phyloP scores from a whole-genome alignment of 2,797 vertebrate species.

The Etheostoma perlongum region DNA sequence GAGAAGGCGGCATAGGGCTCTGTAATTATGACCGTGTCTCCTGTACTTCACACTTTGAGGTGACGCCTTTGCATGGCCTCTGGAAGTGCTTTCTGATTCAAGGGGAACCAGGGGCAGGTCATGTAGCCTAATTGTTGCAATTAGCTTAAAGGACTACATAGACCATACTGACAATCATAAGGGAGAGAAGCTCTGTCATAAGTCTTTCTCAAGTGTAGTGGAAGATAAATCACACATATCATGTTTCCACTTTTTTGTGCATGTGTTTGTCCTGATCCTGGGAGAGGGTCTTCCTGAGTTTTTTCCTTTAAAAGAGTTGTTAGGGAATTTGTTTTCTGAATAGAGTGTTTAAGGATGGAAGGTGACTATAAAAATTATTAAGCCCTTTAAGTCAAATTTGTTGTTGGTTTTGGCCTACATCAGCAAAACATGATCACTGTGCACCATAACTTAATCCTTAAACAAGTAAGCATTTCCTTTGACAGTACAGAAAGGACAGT shows the following conservation, averaged over 20 bases:
- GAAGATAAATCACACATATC: conserved; percentile 9
- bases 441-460: conserved; percentile 5
- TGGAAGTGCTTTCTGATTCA: conserved; percentile 59
- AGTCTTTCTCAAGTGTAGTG: conserved; percentile 5
- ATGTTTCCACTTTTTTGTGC: neutral
- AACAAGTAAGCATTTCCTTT: conserved; percentile 24
- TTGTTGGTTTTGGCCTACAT: neutral
- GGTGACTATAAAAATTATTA: neutral
- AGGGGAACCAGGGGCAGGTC: conserved; percentile 50
- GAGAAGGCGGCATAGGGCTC: conserved; percentile 73
- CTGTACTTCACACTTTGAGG: conserved; percentile 67
- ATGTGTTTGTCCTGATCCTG: neutral
- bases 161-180: conserved; percentile 38
- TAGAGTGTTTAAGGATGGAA: neutral
- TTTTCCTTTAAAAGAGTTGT: neutral
- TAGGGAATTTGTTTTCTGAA: neutral
- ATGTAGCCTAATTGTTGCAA: conserved; percentile 65
- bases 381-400: neutral
- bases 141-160: conserved; percentile 63
- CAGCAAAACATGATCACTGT: neutral
- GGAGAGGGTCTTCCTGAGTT: neutral
- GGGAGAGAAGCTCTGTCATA: neutral
- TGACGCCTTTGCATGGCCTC: conserved; percentile 58
- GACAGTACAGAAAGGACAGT: conserved; percentile 11
- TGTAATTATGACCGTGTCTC: conserved; percentile 74